Percentiles rank a stretch among this genome's conserved stretches.
These are phyloP conservation scores for Chrysochloris asiatica DNA, from an alignment of 2,113 vertebrate genomes.

Conservation along the genomic window DNA sequence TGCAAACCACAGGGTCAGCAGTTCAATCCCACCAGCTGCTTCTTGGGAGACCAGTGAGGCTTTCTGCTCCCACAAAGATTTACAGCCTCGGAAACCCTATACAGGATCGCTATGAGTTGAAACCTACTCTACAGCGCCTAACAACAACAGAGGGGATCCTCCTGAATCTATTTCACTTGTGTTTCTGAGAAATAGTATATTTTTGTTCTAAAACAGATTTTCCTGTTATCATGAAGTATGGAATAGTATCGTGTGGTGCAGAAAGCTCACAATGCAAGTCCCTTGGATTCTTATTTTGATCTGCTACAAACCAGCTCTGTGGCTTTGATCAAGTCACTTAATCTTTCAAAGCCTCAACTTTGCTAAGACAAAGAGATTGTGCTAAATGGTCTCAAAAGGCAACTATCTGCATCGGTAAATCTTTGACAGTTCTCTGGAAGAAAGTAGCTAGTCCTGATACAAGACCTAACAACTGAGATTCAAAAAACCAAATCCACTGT, in stretches of 20 bases:
- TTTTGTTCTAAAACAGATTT: background rate
- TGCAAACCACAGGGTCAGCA: no score
- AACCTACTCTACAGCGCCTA: no score
- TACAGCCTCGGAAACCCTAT: no score
- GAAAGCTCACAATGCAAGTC: background rate
- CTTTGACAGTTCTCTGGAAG: background rate
- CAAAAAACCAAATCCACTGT: background rate
- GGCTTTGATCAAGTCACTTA: background rate
- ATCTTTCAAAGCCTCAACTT: background rate
- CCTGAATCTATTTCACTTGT: background rate
- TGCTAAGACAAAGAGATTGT: background rate
- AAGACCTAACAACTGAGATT: background rate
- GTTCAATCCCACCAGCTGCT: no score
- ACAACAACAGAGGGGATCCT: no score
- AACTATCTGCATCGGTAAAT: background rate
- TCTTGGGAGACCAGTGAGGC: no score
- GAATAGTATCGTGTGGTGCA: background rate
- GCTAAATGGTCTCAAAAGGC: background rate
- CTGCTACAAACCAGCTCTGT: background rate
- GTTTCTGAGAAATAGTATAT: background rate
- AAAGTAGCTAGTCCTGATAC: background rate
- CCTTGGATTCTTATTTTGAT: background rate
- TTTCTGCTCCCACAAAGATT: no score
- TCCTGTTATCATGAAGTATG: no score
- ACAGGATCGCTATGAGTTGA: no score